Evolutionary conservation across 2,113 vertebrate genomes (phyloP).

Genomic region (Noctilio leporinus): DNA sequence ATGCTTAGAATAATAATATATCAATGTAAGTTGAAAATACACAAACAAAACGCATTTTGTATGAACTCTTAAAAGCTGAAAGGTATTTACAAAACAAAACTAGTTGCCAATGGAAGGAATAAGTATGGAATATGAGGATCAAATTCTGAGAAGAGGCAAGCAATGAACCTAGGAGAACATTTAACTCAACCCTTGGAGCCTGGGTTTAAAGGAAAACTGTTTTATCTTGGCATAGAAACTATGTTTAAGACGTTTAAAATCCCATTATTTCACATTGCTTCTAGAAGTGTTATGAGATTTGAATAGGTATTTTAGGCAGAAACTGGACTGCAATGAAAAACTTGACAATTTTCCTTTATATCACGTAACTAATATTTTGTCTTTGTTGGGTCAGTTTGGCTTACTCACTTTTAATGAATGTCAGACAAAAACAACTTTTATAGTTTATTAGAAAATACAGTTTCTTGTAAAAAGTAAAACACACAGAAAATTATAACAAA

Average conservation of each 20-base stretch:
- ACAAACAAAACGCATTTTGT: neutral
- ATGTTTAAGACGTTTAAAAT: neutral
- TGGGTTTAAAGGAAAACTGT: neutral
- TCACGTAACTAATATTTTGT: neutral
- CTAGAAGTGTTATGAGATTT: neutral
- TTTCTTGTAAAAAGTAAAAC: neutral
- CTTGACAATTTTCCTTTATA: neutral
- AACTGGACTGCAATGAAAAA: neutral
- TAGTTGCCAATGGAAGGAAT: neutral
- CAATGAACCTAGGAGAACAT: neutral
- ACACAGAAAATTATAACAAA: neutral
- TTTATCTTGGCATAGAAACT: neutral
- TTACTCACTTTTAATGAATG: neutral
- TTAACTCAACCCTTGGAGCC: neutral
- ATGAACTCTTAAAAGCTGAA: neutral
- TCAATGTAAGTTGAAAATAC: neutral
- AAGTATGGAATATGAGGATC: neutral
- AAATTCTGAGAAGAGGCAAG: neutral
- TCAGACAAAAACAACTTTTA: neutral
- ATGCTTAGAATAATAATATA: neutral
- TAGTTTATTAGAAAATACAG: neutral
- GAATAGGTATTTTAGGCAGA: neutral
- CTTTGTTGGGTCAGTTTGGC: neutral
- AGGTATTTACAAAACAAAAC: neutral
- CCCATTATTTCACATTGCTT: neutral